Conservation (phyloP, 2,113 vertebrate species). For the Mustela nigripes region DNA sequence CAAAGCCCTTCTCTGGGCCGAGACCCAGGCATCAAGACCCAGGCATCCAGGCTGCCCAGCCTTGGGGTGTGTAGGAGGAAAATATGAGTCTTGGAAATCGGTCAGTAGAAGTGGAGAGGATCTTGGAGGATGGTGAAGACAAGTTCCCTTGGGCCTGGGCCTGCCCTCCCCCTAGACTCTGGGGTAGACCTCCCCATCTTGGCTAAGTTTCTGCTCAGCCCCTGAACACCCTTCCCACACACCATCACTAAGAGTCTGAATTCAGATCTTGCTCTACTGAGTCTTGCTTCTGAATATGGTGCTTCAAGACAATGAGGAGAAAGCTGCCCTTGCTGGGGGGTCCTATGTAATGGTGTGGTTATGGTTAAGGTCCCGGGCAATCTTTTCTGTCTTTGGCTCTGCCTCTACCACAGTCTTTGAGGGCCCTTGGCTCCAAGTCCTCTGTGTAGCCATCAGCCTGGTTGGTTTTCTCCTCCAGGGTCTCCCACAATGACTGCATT, state of each 20-base stretch:
- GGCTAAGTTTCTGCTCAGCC: background rate
- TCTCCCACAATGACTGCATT: slow-evolving; percentile 2
- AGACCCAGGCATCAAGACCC: slow-evolving; percentile 52
- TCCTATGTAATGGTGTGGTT: background rate
- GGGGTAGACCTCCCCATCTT: background rate
- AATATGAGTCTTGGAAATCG: slow-evolving; percentile 76
- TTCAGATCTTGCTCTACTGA: background rate
- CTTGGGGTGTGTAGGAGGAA: slow-evolving; percentile 68
- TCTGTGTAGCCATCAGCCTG: background rate
- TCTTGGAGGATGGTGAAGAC: background rate
- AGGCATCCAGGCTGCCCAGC: slow-evolving; percentile 9
- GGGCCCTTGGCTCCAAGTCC: background rate
- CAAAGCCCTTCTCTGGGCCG: slow-evolving; percentile 41
- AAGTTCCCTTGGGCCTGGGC: background rate
- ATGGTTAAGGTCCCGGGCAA: background rate
- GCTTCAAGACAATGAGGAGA: background rate
- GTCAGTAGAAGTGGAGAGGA: slow-evolving; percentile 17
- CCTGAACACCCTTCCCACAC: background rate
- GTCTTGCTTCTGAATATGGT: background rate
- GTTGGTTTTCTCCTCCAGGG: background rate
- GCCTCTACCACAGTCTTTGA: background rate
- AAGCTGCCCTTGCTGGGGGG: background rate
- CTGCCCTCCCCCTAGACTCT: background rate
- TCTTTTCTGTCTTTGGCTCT: background rate
- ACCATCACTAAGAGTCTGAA: background rate